A percentile compares a stretch with the other conserved stretches of the same genome.
phyloP scores from a whole-genome alignment of 2,888 invertebrate species.

The Tachystola acroxantha region DNA sequence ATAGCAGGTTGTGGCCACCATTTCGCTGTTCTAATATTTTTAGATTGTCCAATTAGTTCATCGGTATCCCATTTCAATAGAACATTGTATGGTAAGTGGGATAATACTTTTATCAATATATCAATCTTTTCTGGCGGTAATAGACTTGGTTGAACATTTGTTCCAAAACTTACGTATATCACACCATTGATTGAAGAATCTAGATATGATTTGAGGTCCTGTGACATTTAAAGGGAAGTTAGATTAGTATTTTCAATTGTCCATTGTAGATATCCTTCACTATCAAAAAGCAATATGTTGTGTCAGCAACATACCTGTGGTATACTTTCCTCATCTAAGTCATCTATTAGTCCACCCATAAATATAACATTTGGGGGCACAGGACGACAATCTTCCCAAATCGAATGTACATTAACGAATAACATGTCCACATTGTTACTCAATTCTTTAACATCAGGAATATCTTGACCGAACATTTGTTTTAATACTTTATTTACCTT shows the following conservation, averaged over 20 bases:
- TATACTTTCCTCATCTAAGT: constrained; percentile 31
- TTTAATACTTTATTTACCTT: constrained; percentile 15
- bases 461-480: constrained; percentile 19
- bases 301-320: constrained; percentile 38
- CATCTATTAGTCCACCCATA: constrained; percentile 49
- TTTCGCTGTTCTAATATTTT: constrained; percentile 47
- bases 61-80: constrained; percentile 54
- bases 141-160: constrained; percentile 39
- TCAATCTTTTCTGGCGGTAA: constrained; percentile 37
- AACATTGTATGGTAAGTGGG: constrained; percentile 49
- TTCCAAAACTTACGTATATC: constrained; percentile 62
- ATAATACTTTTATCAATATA: constrained; percentile 41
- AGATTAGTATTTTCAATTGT: no score
- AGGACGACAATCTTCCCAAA: constrained; percentile 44
- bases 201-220: constrained; percentile 48
- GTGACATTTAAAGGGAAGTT: constrained; percentile 9
- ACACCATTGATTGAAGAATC: constrained; percentile 53
- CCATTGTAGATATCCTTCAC: no score
- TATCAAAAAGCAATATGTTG: background rate
- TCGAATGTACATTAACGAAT: constrained; percentile 50
- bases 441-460: constrained; percentile 23
- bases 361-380: constrained; percentile 47
- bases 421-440: constrained; percentile 41
- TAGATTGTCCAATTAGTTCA: constrained; percentile 26
- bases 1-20: constrained; percentile 54